Evolutionary conservation across 2,888 invertebrate genomes (phyloP).

Genomic region (Ceraclea dissimilis): DNA sequence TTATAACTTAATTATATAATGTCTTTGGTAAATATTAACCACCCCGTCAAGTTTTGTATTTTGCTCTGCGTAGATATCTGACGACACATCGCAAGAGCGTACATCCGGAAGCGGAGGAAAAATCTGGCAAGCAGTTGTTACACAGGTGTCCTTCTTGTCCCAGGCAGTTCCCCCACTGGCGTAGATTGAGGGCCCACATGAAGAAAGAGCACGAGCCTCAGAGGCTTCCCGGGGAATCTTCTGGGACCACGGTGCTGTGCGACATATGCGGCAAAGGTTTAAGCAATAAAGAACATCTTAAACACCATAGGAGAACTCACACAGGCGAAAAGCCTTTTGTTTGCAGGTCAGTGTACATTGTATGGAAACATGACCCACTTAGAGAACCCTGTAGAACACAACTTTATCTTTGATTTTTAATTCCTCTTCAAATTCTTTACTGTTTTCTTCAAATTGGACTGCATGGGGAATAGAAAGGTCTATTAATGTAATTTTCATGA

Average conservation of each 20-base stretch:
- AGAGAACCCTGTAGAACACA: too few species aligned
- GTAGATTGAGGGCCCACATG: constrained; percentile 13
- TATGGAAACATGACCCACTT: too few species aligned
- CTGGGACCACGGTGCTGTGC: constrained; percentile 39
- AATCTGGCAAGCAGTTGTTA: constrained; percentile 33
- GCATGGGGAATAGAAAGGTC: too few species aligned
- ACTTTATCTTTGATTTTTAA: too few species aligned
- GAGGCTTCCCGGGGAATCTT: constrained; percentile 26
- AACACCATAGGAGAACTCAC: constrained; percentile 47
- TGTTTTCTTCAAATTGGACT: too few species aligned
- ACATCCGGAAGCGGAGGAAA: constrained; percentile 39
- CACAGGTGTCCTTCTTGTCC: constrained; percentile 43
- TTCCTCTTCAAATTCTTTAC: too few species aligned
- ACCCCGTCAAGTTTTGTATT: too few species aligned
- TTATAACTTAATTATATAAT: too few species aligned
- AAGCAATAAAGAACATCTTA: constrained; percentile 45
- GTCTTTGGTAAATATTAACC: too few species aligned
- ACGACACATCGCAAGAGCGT: constrained; percentile 43
- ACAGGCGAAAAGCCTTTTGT: constrained; percentile 45
- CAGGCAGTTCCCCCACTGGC: constrained; percentile 34
- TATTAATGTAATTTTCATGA: too few species aligned
- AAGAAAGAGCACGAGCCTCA: constrained; percentile 41
- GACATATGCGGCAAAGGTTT: constrained; percentile 53
- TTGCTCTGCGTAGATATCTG: constrained; percentile 45
- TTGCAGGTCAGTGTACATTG: constrained; percentile 29